Conservation (phyloP, 2,888 invertebrate species). For the Theretra japonica region DNA sequence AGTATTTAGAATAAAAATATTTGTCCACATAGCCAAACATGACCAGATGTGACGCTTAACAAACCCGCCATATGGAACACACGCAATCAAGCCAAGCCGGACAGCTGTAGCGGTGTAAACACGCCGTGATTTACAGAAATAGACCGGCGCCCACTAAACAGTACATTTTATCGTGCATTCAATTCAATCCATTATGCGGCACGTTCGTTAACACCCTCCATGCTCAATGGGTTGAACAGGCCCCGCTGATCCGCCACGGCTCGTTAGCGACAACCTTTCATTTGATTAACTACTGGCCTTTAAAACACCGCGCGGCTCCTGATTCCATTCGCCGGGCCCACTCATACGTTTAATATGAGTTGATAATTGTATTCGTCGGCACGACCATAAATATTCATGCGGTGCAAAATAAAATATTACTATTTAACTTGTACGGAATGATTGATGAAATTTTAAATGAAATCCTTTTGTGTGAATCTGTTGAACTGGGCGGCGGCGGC, state of each 20-base stretch:
- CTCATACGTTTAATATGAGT: constrained; percentile 7
- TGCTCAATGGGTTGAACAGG: constrained; percentile 48
- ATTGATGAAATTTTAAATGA: constrained; percentile 25
- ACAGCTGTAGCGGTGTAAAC: neutral
- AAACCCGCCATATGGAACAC: neutral
- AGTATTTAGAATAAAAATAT: too few relatives aligned
- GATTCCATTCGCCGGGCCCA: constrained; percentile 2
- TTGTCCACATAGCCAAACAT: neutral
- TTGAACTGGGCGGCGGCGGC: neutral
- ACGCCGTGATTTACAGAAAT: constrained; percentile 1
- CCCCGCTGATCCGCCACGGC: constrained; percentile 39
- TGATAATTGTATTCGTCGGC: constrained; percentile 19
- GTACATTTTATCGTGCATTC: constrained; percentile 39
- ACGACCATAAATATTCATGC: constrained; percentile 19
- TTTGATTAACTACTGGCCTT: constrained; percentile 48
- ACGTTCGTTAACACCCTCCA: constrained; percentile 32
- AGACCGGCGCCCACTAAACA: constrained; percentile 24
- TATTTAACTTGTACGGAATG: constrained; percentile 23
- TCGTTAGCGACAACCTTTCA: constrained; percentile 52
- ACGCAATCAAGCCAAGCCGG: neutral
- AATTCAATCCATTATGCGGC: constrained; percentile 44
- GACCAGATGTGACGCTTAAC: neutral
- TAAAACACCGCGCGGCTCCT: constrained; percentile 9
- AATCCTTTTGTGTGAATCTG: constrained; percentile 18
- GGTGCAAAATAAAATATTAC: constrained; percentile 15